Evolutionary conservation across 2,113 vertebrate genomes (phyloP).

Genomic region (Ptilonorhynchus violaceus): DNA sequence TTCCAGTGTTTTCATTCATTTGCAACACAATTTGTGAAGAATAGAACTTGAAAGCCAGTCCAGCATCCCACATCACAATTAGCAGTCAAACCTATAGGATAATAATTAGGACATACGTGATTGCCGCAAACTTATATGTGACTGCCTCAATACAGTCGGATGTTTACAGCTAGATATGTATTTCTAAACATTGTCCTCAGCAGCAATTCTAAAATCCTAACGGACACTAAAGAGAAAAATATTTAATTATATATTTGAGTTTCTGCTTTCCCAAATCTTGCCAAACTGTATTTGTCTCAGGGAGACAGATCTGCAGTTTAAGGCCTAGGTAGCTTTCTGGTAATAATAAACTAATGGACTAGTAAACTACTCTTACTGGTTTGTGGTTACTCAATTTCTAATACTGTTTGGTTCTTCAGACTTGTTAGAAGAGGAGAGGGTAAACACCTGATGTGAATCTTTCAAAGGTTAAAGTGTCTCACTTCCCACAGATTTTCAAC

Average conservation of each 20-base stretch:
- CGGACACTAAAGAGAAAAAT: background rate
- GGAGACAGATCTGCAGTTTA: background rate
- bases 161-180: background rate
- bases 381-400: background rate
- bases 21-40: background rate
- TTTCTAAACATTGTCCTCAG: background rate
- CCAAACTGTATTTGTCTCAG: background rate
- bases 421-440: background rate
- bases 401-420: background rate
- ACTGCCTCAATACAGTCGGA: background rate
- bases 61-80: background rate
- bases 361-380: background rate
- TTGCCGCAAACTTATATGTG: background rate
- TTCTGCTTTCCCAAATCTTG: background rate
- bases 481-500: background rate
- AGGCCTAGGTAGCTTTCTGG: background rate
- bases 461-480: background rate
- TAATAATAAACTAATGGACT: background rate
- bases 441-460: background rate
- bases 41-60: background rate
- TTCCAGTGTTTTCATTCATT: constrained; percentile 25
- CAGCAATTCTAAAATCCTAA: background rate
- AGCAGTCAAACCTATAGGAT: background rate
- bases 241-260: background rate
- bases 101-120: background rate